Base-by-base conservation (phyloP, 1,140 invertebrate genomes). In the Homarus americanus region DNA sequence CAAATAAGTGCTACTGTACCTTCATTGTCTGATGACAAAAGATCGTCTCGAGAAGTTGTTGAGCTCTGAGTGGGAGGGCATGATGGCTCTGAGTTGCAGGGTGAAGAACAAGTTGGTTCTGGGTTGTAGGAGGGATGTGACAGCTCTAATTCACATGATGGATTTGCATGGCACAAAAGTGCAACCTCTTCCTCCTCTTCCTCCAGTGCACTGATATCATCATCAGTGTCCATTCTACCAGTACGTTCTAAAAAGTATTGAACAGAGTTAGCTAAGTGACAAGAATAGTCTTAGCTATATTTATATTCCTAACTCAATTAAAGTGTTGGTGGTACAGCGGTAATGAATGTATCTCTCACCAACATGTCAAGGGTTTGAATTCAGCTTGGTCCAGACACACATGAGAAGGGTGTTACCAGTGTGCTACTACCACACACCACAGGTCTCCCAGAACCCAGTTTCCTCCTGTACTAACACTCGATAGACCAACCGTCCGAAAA, bases 111-210 rank as follows among this genome's bases (percentile, higher is more conserved):
- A 24, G 78, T 32, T 28, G 82, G 58, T 41, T 41, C 82, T 73
- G 63, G 82, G 32, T 41, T 10, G n/a, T n/a, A 12, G 40, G 9
- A 28, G 0, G 41, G 78, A 49, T 41, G 82, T 41, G 82, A 85
- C 20, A 85, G 63, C n/a, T 73, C 69, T 38, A 73, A 40, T 34
- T 85, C 82, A 85, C 82, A 85, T 58, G 36, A 38, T 20, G 40
- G 66, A 41, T 24, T 73, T 24, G 82, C 73, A 69, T 73, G 82
- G 58, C 38, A 85, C 36, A 85, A 24, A 40, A 85, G 66, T 73
- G 82, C 66, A 24, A 85, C 82, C 63, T 85, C 82, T 34, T 85
- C 82, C 66, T 85, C 82, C 66, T 85, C 82, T 20, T 85, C 82
- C 32, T 85, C 82, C n/a, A 85, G 32, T 2, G 66, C 40, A 73